A percentile compares a stretch with the other conserved stretches of the same genome.
phyloP scores from a whole-genome alignment of 2,113 vertebrate genomes.

The Sinocyclocheilus rhinocerous region DNA sequence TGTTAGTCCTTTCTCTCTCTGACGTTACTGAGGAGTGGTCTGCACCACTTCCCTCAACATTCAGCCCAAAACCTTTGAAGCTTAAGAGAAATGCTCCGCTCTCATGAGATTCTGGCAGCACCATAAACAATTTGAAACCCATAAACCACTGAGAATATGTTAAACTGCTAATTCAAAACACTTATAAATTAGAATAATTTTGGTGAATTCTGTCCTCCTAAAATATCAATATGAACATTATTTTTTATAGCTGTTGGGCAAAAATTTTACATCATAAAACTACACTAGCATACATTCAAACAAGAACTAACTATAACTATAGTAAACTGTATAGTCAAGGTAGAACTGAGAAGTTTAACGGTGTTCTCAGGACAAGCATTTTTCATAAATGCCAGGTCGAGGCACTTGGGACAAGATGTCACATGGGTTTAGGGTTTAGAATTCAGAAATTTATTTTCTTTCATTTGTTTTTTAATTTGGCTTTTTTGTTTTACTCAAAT shows the following conservation, averaged over 20 bases:
- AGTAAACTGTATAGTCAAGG: not conserved
- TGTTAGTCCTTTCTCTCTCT: conserved; percentile 3
- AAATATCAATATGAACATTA: not conserved
- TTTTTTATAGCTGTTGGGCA: not conserved
- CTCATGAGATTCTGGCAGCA: not conserved
- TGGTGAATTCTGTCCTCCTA: not conserved
- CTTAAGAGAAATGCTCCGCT: not conserved
- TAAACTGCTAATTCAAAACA: not conserved
- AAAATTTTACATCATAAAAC: not conserved
- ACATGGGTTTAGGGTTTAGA: not conserved
- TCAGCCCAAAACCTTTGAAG: conserved; percentile 10
- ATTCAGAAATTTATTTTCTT: not conserved
- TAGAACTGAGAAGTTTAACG: not conserved
- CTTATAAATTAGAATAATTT: not conserved
- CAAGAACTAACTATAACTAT: not conserved
- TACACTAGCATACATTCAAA: not conserved
- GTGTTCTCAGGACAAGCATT: not conserved
- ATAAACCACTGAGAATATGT: not conserved
- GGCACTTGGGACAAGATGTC: not conserved
- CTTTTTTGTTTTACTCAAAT: not conserved
- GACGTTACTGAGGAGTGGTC: conserved; percentile 28
- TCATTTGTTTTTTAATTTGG: not conserved
- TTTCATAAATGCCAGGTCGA: not conserved
- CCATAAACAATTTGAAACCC: not conserved
- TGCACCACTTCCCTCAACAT: conserved; percentile 18